Evolutionary conservation across 2,113 vertebrate species (phyloP).

Genomic region (Neoarius graeffei): DNA sequence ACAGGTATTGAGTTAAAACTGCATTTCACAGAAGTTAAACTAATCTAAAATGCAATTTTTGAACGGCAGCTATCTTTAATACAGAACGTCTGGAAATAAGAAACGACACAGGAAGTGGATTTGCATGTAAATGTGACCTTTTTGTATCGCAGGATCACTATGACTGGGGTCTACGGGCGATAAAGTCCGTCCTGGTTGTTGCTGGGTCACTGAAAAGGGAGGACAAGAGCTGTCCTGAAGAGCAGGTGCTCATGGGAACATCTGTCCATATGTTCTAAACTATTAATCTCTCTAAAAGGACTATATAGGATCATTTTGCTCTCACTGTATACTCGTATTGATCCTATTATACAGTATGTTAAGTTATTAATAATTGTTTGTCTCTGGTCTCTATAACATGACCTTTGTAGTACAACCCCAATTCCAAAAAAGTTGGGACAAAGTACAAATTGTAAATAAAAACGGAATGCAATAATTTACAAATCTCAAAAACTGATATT

Average conservation of each 20-base stretch:
- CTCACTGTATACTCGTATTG: not conserved
- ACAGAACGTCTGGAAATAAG: not conserved
- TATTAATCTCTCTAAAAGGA: not conserved
- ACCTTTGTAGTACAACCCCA: not conserved
- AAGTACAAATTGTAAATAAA: too few species aligned
- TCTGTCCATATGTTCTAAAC: not conserved
- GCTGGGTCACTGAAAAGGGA: constrained; percentile 76
- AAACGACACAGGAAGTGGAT: not conserved
- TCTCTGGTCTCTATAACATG: not conserved
- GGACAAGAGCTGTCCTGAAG: constrained; percentile 71
- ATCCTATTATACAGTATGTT: not conserved
- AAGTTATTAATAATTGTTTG: not conserved
- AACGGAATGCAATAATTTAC: too few species aligned
- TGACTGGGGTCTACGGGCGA: constrained; percentile 73
- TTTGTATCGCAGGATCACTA: constrained; percentile 70
- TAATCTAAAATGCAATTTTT: too few species aligned
- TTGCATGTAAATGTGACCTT: not conserved
- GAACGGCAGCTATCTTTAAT: not conserved
- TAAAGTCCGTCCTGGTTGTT: constrained; percentile 77
- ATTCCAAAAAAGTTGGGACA: too few species aligned
- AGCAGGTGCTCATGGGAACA: constrained; percentile 69
- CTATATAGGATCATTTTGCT: not conserved
- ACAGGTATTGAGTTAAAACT: constrained; percentile 59
- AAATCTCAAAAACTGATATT: too few species aligned
- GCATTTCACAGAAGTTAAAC: too few species aligned